Evolutionary conservation across 2,797 vertebrate genomes (phyloP), one percentile per base, ranked within the genome.

Genomic region (Mastacembelus armatus): DNA sequence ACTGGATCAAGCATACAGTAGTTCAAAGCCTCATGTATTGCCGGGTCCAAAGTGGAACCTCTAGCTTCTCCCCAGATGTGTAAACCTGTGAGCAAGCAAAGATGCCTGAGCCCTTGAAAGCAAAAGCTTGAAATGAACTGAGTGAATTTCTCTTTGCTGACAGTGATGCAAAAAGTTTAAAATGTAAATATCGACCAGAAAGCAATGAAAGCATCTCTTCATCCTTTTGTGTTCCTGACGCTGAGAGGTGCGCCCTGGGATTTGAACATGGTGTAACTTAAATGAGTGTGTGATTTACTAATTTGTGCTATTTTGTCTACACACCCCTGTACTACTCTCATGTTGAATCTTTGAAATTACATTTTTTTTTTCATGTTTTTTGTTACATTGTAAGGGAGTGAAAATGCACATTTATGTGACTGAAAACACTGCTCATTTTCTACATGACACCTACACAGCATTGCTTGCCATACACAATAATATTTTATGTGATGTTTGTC

Each of bases 151-250:
- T 77, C 66, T 69, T 73, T 42, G 48, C 38, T 70, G 58, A 84
- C 71, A 72, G 52, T 60, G 42, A 81, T 87, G 85, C 88, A 90
- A 91, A 89, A 88, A 72, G 57, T 58, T 66, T 71, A 33, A 83
- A 40, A 45, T 92, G 85, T 89, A 87, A 73, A 89, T 90, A 86
- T 33, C 48, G 63, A 62, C 19, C 24, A 51, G 64, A 62, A 83
- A 74, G 60, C 63, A 74, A 75, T 74, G 33, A 65, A 45, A 12
- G 16, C 9, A 5, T 70, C 50, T 78, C 22, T 50, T 18, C 24
- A 50, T 49, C 32, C 55, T 19, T 43, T 39, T 50, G 52, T 71
- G 27, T 68, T 69, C 10, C 56, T 73, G 32, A 60, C 6, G 1
- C 49, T 61, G 12, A 66, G 29, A 14, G 47, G 58, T 58, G 57